These are phyloP conservation scores for Cardinalis cardinalis DNA, from an alignment of 2,113 vertebrate species.

Conservation along the genomic window DNA sequence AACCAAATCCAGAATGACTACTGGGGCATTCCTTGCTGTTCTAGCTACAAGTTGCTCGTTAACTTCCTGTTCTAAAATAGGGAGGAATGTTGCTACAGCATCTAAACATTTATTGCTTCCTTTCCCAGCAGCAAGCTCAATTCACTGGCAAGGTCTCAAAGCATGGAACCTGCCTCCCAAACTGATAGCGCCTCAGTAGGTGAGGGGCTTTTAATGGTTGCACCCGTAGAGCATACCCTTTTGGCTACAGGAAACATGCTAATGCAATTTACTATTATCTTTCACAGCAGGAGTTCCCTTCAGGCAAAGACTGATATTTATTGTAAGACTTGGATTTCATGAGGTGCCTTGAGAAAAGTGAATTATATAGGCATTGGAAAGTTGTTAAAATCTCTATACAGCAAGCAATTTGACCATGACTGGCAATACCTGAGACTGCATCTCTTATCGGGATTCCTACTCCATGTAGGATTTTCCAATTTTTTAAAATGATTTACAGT, in stretches of 20 bases:
- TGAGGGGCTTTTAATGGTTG: not conserved
- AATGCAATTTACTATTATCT: constrained; percentile 27
- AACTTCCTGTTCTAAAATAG: constrained; percentile 26
- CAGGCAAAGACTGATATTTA: constrained; percentile 3
- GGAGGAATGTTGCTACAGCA: constrained; percentile 15
- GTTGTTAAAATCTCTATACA: not conserved
- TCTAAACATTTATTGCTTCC: constrained; percentile 52
- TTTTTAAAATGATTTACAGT: not conserved
- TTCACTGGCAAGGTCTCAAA: not conserved
- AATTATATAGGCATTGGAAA: not conserved
- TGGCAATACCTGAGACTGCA: not conserved
- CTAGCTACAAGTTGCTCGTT: not conserved
- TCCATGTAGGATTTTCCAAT: not conserved
- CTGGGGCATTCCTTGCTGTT: not conserved
- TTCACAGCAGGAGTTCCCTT: constrained; percentile 37
- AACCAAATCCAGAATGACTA: not conserved
- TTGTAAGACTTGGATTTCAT: not conserved
- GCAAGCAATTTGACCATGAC: not conserved
- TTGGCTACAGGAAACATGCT: not conserved
- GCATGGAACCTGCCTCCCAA: not conserved
- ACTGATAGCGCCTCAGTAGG: not conserved
- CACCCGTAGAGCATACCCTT: not conserved
- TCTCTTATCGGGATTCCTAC: not conserved
- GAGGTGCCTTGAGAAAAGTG: not conserved
- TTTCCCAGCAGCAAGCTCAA: not conserved